Percentiles rank a stretch among this genome's conserved stretches.
These are phyloP conservation scores for Enteromius anoplus DNA, from an alignment of 2,797 vertebrate species.

Conservation along the genomic window DNA sequence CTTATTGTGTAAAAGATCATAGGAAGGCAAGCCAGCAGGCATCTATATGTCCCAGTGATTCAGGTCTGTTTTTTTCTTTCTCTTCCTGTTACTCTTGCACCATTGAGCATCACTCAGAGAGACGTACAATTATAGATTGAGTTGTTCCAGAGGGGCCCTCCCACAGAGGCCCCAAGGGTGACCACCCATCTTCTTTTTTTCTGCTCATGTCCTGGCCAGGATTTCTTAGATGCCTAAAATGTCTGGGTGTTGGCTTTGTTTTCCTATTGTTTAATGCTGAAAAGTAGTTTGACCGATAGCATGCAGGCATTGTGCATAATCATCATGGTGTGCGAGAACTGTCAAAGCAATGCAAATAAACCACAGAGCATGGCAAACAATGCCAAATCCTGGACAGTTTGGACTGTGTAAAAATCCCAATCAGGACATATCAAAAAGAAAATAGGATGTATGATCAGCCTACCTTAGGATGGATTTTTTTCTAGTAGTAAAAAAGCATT, in stretches of 20 bases:
- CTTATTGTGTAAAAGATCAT: background rate
- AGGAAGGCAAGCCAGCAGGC: background rate
- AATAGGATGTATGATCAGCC: background rate
- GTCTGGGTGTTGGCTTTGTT: background rate
- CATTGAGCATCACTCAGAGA: background rate
- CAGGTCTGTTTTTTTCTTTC: background rate
- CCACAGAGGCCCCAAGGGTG: background rate
- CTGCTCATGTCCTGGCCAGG: background rate
- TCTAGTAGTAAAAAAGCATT: background rate
- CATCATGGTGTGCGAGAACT: background rate
- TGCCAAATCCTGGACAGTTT: background rate
- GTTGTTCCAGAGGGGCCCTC: background rate
- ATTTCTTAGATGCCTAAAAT: background rate
- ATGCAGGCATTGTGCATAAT: background rate
- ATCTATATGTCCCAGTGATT: background rate
- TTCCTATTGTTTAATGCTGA: background rate
- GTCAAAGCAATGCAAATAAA: background rate
- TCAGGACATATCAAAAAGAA: background rate
- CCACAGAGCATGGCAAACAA: background rate
- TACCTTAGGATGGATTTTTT: background rate
- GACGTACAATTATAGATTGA: background rate
- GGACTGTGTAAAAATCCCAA: background rate
- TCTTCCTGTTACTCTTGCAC: background rate
- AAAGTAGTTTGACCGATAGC: background rate
- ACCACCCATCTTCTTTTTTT: background rate